A percentile compares a stretch with the other conserved stretches of the same genome.
phyloP scores from a whole-genome alignment of 2,888 invertebrate genomes.

The Andrena haemorrhoa region DNA sequence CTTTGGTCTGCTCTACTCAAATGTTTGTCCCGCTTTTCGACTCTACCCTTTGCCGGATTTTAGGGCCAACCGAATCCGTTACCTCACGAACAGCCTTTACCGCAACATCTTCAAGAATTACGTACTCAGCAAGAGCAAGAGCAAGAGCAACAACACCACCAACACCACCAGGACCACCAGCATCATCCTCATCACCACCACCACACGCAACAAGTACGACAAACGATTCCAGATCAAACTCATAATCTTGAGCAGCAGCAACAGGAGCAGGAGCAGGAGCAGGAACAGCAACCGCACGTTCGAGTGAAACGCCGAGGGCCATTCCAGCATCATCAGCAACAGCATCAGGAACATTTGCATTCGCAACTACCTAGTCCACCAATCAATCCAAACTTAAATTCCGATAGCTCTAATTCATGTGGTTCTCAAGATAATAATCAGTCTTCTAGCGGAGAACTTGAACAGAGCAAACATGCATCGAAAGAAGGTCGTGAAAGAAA shows the following conservation, averaged over 20 bases:
- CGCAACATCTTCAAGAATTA: conserved; percentile 76
- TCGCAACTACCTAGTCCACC: conserved; percentile 64
- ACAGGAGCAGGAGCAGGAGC: conserved; percentile 54
- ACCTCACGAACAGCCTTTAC: conserved; percentile 65
- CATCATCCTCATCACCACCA: conserved; percentile 65
- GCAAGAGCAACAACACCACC: conserved; percentile 51
- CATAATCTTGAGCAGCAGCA: conserved; percentile 71
- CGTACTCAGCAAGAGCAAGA: conserved; percentile 75
- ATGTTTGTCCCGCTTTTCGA: background rate
- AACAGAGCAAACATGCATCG: conserved; percentile 56
- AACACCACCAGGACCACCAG: background rate
- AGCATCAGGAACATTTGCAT: conserved; percentile 61
- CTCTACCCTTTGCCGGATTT: background rate
- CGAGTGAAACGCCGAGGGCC: too few species aligned
- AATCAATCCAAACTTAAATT: conserved; percentile 57
- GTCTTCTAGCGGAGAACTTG: conserved; percentile 67
- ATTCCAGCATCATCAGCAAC: conserved; percentile 38
- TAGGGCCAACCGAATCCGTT: conserved; percentile 36
- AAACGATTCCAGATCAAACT: conserved; percentile 68
- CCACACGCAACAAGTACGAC: conserved; percentile 68
- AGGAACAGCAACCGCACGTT: conserved; percentile 38
- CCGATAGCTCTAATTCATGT: conserved; percentile 71
- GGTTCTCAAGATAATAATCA: conserved; percentile 76
- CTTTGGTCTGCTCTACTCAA: background rate
- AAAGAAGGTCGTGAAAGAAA: conserved; percentile 38